Percentiles rank a stretch among this genome's conserved stretches.
Evolutionary conservation across 2,113 vertebrate genomes (phyloP).

Genomic region (Eubucco bourcierii): DNA sequence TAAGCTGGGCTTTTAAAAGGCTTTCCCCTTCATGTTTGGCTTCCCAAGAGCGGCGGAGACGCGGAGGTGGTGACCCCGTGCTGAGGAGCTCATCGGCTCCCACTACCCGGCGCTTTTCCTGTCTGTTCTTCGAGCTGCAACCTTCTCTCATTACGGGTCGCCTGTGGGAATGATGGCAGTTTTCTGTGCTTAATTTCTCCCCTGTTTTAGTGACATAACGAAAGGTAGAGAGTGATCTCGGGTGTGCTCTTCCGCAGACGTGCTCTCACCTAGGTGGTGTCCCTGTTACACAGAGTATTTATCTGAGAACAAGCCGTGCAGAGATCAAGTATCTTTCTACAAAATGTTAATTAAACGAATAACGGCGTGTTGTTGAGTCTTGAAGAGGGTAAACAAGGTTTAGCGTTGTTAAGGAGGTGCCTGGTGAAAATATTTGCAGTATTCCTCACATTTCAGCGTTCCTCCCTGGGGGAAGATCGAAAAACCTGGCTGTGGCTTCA

Average conservation of each 20-base stretch:
- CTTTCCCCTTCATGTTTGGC: neutral
- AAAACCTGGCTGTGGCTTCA: neutral
- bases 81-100: neutral
- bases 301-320: neutral
- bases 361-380: neutral
- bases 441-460: neutral
- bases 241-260: neutral
- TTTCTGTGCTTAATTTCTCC: neutral
- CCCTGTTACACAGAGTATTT: neutral
- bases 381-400: neutral
- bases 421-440: neutral
- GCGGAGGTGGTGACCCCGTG: neutral
- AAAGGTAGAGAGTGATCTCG: neutral
- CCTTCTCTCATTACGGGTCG: neutral
- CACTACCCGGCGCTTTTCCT: rapidly evolving
- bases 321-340: neutral
- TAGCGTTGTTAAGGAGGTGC: neutral
- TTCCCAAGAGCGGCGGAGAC: neutral
- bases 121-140: neutral
- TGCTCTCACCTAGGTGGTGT: neutral
- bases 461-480: neutral
- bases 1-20: slow-evolving; percentile 59
- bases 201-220: neutral
- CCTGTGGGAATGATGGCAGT: rapidly evolving
- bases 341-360: neutral